These are phyloP conservation scores for Xanthostigma xanthostigma DNA, from an alignment of 2,888 invertebrate genomes.

Conservation along the genomic window DNA sequence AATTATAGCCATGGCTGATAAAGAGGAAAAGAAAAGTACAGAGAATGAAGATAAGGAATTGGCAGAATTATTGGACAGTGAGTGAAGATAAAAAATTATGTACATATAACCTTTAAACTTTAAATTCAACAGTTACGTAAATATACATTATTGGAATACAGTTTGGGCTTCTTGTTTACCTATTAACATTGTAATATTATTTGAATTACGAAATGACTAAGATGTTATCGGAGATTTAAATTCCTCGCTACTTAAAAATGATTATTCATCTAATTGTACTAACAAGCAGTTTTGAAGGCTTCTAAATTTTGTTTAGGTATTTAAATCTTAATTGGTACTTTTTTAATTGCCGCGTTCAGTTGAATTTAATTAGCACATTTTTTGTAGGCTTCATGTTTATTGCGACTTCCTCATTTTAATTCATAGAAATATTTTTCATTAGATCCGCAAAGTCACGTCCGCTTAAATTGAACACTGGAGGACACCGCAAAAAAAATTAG, in stretches of 20 bases:
- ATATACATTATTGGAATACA: slow-evolving; percentile 2
- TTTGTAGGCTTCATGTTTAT: slow-evolving; percentile 6
- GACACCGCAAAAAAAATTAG: too few relatives aligned
- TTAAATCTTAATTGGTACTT: too few relatives aligned
- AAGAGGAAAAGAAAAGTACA: slow-evolving; percentile 12
- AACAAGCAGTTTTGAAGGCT: too few relatives aligned
- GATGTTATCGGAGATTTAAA: too few relatives aligned
- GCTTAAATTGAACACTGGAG: too few relatives aligned
- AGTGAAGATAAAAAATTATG: slow-evolving; percentile 26
- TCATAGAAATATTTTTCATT: slow-evolving; percentile 1
- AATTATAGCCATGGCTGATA: slow-evolving; percentile 1
- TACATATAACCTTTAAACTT: slow-evolving; percentile 19
- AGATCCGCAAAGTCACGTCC: not conserved
- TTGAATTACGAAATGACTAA: not conserved
- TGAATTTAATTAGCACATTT: slow-evolving; percentile 13
- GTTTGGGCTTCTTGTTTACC: not conserved
- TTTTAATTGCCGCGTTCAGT: not conserved
- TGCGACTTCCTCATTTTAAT: slow-evolving; percentile 1
- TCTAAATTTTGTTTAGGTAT: too few relatives aligned
- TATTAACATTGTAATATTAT: not conserved
- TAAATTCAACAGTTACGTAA: slow-evolving; percentile 14
- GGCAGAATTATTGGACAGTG: slow-evolving; percentile 61
- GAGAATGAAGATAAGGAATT: slow-evolving; percentile 46
- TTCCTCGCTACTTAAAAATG: too few relatives aligned
- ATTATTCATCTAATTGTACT: too few relatives aligned